Base-by-base conservation (phyloP, 2,113 vertebrate species). In the Chionodraco myersi region DNA sequence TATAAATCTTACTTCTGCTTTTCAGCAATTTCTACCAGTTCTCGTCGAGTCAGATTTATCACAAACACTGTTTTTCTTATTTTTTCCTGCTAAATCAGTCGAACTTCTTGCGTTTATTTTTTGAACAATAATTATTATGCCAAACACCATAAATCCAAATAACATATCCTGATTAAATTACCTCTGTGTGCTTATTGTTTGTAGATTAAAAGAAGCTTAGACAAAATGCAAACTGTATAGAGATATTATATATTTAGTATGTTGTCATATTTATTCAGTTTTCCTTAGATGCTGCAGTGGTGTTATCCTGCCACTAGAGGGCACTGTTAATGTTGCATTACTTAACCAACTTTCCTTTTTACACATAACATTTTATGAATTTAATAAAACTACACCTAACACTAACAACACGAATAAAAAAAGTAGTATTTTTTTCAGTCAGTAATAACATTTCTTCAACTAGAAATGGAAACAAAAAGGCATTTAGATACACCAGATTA, bases 221-320 rank as follows among this genome's bases (percentile, higher is more conserved):
- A 51, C 1, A 72, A 16, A 16, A 0, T 9, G 10, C 36, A 10
- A 26, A 41, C 18, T 51, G 21, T 15, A 18, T 12, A 12, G 45
- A 47, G 0, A 11, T 47, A 48, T 48, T 48, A 41, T 41, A 8
- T 41, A 41, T 41, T 41, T 5, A 41, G 5, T 41, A 41, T 41
- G 7, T 41, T 6, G 36, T 41, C 36, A 6, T 41, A 41, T 41
- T 41, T 41, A 41, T 13, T 51, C 0, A 18, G 16, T 10, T 41
- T 34, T 8, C 18, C 1, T 21, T 51, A 5, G 23, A 5, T 44
- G 36, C 11, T 51, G 79, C 86, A 78, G 69, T 75, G 66, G 18
- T 1, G 15, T 6, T 0, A 18, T 51, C 0, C 3, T 7, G 21
- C 84, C 92, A 78, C 77, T 52, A 89, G 92, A 62, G 80, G 88